These are phyloP conservation scores for Eulemur coronatus DNA, from an alignment of 2,797 vertebrate genomes.

Conservation along the genomic window DNA sequence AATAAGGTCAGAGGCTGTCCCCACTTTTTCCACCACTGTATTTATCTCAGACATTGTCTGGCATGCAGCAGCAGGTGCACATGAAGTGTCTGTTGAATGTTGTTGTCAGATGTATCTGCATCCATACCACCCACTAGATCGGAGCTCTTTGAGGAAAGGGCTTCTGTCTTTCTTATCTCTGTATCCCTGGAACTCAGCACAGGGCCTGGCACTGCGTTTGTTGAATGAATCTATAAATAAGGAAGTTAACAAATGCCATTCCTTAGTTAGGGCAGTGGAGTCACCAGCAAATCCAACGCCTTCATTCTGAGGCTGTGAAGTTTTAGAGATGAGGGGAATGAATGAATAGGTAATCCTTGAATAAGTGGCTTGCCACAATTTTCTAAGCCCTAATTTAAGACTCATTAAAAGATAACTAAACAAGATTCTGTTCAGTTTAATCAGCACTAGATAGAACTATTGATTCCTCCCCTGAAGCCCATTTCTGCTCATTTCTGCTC, in stretches of 20 bases:
- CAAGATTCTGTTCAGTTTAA: slow-evolving; percentile 13
- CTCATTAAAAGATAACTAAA: slow-evolving; percentile 64
- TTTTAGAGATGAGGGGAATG: neutral
- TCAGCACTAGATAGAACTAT: slow-evolving; percentile 34
- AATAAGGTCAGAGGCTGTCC: neutral
- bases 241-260: neutral
- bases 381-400: slow-evolving; percentile 38
- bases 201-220: neutral
- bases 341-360: neutral
- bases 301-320: neutral
- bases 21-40: neutral
- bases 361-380: slow-evolving; percentile 31
- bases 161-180: neutral
- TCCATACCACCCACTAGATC: neutral
- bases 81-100: neutral
- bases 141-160: neutral
- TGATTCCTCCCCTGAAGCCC: slow-evolving; percentile 8
- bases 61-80: neutral
- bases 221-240: neutral
- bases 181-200: neutral
- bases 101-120: neutral
- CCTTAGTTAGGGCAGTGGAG: neutral
- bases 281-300: neutral
- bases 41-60: neutral
- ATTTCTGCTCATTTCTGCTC: neutral